Conservation (phyloP, 2,888 invertebrate species). For the Athetis lepigone region DNA sequence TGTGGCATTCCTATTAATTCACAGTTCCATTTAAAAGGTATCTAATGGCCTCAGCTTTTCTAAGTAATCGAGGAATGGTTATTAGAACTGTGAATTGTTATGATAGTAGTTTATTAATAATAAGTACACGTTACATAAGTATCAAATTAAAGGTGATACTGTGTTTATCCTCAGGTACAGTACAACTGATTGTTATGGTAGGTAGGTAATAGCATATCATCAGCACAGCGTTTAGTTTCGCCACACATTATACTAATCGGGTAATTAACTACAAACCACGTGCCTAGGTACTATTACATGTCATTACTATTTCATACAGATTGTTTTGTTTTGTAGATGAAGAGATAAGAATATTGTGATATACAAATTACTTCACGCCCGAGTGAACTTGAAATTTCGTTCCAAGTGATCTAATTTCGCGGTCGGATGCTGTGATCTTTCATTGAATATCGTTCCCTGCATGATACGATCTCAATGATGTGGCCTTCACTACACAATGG, state of each 20-base stretch:
- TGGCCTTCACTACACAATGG: constrained; percentile 43
- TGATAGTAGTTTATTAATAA: too few relatives aligned
- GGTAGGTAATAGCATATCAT: neutral
- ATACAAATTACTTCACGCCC: constrained; percentile 15
- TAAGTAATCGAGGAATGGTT: neutral
- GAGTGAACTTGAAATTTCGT: constrained; percentile 25
- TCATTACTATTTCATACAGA: neutral
- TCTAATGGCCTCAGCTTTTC: neutral
- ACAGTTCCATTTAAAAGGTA: neutral
- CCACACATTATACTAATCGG: constrained; percentile 2
- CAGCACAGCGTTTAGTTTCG: neutral
- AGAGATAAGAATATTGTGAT: constrained; percentile 15
- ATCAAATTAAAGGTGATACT: neutral
- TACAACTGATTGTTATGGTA: neutral
- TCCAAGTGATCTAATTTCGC: constrained; percentile 46
- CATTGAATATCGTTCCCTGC: constrained; percentile 22
- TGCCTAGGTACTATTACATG: neutral
- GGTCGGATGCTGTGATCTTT: constrained; percentile 38
- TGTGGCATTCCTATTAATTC: neutral
- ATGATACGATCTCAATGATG: constrained; percentile 39
- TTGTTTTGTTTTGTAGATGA: constrained; percentile 3
- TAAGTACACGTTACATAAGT: neutral
- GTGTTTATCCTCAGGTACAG: neutral
- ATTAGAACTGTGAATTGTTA: neutral
- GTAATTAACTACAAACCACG: constrained; percentile 2